Evolutionary conservation across 2,113 vertebrate genomes (phyloP).

Genomic region (Gasterosteus aculeatus): DNA sequence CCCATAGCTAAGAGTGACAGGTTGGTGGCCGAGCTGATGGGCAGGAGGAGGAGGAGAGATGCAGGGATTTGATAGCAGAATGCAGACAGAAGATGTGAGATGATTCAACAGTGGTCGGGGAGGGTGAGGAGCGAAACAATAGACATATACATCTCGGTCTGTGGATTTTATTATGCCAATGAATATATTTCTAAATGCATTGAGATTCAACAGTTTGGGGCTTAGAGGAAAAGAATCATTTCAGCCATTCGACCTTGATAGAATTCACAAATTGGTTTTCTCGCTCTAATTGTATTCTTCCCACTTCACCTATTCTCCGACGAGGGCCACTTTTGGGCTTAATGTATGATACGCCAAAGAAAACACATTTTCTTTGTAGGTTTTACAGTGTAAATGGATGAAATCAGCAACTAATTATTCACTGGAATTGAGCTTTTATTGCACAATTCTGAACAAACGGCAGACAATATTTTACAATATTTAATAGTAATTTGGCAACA

Average conservation of each 20-base stretch:
- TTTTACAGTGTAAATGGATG: background rate
- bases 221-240: background rate
- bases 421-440: background rate
- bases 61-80: constrained; percentile 37
- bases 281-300: background rate
- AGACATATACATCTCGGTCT: background rate
- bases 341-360: background rate
- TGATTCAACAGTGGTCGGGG: constrained; percentile 46
- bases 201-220: background rate
- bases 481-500: background rate
- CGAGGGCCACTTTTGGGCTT: background rate
- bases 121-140: constrained; percentile 27
- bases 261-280: background rate
- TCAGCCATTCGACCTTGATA: background rate
- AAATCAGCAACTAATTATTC: background rate
- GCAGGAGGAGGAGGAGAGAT: constrained; percentile 42
- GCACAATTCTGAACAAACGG: background rate
- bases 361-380: background rate
- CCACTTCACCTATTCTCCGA: background rate
- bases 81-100: constrained; percentile 29
- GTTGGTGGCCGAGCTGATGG: constrained; percentile 53
- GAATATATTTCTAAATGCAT: background rate
- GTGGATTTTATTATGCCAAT: background rate
- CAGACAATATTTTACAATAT: background rate
- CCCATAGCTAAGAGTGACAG: constrained; percentile 62